Conservation (phyloP, 2,113 vertebrate genomes). For the Eonycteris spelaea region DNA sequence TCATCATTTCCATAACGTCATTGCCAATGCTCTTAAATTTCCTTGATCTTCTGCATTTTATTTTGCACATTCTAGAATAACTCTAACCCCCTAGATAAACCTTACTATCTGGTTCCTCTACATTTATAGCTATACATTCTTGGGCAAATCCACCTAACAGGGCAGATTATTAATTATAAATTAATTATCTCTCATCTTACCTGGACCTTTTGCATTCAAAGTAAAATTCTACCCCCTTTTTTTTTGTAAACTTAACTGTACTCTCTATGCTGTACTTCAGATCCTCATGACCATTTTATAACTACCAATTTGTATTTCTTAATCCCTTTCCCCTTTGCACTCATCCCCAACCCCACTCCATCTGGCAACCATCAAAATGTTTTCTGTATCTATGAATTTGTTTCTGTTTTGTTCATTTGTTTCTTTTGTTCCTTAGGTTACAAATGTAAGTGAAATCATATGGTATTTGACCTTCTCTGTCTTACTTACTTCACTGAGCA, state of each 20-base stretch:
- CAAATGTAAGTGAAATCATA: no score
- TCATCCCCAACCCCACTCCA: no score
- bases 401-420: no score
- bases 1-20: not conserved
- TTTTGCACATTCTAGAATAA: not conserved
- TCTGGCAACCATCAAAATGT: no score
- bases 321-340: no score
- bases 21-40: not conserved
- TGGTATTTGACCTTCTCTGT: no score
- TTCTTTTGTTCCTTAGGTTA: no score
- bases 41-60: not conserved
- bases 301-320: no score
- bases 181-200: not conserved
- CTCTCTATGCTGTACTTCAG: not conserved
- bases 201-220: not conserved
- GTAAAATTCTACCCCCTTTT: not conserved
- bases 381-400: no score
- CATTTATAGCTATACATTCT: not conserved
- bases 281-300: no score
- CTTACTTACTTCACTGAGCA: no score
- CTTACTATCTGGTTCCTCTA: not conserved
- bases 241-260: not conserved
- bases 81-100: not conserved
- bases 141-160: not conserved
- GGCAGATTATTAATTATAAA: not conserved